A percentile compares a stretch with the other conserved stretches of the same genome.
These are phyloP conservation scores for Onthophagus sagittarius DNA, from an alignment of 2,888 invertebrate species.

Conservation along the genomic window DNA sequence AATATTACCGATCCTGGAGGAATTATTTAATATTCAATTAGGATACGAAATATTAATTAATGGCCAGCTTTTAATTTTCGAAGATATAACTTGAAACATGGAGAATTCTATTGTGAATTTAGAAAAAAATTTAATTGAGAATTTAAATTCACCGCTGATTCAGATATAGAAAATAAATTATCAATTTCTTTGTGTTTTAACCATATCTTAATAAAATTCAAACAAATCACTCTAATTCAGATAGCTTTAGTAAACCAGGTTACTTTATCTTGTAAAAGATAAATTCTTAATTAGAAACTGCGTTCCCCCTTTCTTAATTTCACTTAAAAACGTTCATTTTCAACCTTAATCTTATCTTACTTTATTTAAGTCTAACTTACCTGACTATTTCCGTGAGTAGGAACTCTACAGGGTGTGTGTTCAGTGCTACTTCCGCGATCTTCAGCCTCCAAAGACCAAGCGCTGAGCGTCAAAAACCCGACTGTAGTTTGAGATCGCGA, in stretches of 20 bases:
- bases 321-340: too few relatives aligned
- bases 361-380: slow-evolving; percentile 29
- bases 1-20: too few relatives aligned
- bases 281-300: too few relatives aligned
- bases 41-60: slow-evolving; percentile 26
- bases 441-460: slow-evolving; percentile 80
- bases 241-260: too few relatives aligned
- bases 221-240: too few relatives aligned
- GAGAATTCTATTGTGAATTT: background rate
- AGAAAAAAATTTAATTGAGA: background rate
- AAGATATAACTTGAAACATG: slow-evolving; percentile 17
- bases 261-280: too few relatives aligned
- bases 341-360: background rate
- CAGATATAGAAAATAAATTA: background rate
- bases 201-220: too few relatives aligned
- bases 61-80: slow-evolving; percentile 23
- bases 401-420: slow-evolving; percentile 61
- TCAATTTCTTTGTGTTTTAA: background rate
- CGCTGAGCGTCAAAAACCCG: slow-evolving; percentile 81
- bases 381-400: slow-evolving; percentile 46
- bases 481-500: slow-evolving; percentile 64
- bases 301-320: too few relatives aligned
- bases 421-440: slow-evolving; percentile 68
- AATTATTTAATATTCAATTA: too few relatives aligned
- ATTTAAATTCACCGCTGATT: slow-evolving; percentile 1